Evolutionary conservation across 1,140 invertebrate genomes (phyloP).

Genomic region (Sinonovacula constricta): DNA sequence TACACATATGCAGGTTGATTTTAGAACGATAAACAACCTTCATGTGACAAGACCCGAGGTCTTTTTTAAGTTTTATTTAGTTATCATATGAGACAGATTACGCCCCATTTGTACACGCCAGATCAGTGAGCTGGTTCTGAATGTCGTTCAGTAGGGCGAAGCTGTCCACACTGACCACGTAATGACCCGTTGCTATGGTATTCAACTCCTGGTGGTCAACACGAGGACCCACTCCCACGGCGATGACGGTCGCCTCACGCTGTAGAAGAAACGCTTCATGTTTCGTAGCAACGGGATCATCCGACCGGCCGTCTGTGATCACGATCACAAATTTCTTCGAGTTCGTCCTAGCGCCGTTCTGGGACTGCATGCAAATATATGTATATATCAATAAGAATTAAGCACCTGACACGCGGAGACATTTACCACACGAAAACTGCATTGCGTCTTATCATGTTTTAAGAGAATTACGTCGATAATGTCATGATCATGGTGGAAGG

Average conservation of each 20-base stretch:
- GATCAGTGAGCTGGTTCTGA: constrained; percentile 33
- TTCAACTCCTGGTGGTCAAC: constrained; percentile 50
- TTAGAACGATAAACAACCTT: no score
- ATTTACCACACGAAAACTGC: constrained; percentile 17
- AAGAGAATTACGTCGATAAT: no score
- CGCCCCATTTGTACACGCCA: no score
- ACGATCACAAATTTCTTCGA: constrained; percentile 42
- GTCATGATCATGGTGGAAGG: no score
- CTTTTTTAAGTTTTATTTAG: no score
- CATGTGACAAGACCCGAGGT: no score
- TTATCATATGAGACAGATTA: no score
- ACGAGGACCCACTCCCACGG: constrained; percentile 50
- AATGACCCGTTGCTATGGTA: constrained; percentile 39
- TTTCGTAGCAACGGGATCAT: constrained; percentile 14
- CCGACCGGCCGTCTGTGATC: constrained; percentile 54
- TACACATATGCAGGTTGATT: no score
- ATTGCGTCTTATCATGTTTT: no score
- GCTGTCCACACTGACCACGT: constrained; percentile 38
- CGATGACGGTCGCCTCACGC: constrained; percentile 25
- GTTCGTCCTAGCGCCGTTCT: constrained; percentile 37
- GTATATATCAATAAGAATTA: no score
- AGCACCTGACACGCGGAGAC: no score
- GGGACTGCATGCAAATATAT: no score
- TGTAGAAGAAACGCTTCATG: constrained; percentile 37
- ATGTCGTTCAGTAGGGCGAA: constrained; percentile 45